Percentiles rank a stretch among this genome's conserved stretches.
These are phyloP conservation scores for Callithrix jacchus DNA, from an alignment of 2,113 vertebrate genomes.

Conservation along the genomic window DNA sequence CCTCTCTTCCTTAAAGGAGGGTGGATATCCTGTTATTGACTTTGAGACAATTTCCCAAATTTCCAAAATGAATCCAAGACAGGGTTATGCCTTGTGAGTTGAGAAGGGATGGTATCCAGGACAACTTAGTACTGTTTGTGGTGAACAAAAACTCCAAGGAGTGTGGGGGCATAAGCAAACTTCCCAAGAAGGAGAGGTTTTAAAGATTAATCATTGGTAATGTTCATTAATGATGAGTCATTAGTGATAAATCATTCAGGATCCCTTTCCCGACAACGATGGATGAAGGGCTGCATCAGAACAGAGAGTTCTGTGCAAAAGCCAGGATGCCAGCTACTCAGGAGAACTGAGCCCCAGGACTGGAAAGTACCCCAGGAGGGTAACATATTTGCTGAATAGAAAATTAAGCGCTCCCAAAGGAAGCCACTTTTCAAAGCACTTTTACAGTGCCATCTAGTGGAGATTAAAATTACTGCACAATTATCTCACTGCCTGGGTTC, in stretches of 20 bases:
- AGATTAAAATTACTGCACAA: neutral
- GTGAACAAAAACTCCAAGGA: neutral
- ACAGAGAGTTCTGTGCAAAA: conserved; percentile 62
- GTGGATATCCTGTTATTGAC: neutral
- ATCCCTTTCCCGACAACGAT: conserved; percentile 34
- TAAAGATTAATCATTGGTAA: conserved; percentile 66
- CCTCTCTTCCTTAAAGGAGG: neutral
- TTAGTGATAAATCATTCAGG: conserved; percentile 70
- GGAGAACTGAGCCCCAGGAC: neutral
- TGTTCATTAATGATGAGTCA: conserved; percentile 69
- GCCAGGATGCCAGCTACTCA: neutral
- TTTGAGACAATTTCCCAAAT: neutral
- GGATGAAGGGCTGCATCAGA: conserved; percentile 42
- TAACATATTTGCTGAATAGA: neutral
- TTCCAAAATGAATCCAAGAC: neutral
- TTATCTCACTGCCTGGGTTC: neutral
- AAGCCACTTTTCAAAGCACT: neutral
- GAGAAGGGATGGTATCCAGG: neutral
- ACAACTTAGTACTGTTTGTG: neutral
- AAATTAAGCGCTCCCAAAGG: neutral
- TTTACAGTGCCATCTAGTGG: conserved; percentile 81
- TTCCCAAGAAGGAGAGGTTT: conserved; percentile 28
- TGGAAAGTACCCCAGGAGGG: neutral
- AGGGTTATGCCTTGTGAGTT: neutral
- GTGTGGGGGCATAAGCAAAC: neutral